phyloP scores from a whole-genome alignment of 2,888 invertebrate genomes.

The Acleris cristana region DNA sequence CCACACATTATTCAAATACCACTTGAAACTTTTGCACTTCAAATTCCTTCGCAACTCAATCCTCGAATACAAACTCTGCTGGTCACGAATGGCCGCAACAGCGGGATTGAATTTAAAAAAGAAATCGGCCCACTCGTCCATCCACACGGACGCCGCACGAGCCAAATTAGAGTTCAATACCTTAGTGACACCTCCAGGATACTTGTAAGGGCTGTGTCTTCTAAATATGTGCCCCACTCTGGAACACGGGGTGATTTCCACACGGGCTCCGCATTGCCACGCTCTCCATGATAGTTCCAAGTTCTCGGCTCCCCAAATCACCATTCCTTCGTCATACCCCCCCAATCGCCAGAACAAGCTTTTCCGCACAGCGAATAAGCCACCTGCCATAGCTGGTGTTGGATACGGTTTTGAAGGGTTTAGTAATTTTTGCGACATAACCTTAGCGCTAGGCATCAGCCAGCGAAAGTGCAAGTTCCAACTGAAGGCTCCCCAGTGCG shows the following conservation, averaged over 20 bases:
- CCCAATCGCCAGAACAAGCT: conserved; percentile 95
- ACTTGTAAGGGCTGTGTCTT: conserved; percentile 96
- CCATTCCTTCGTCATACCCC: conserved; percentile 88
- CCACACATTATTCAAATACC: conserved; percentile 98
- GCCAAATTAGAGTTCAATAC: conserved; percentile 96
- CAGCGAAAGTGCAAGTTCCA: conserved; percentile 97
- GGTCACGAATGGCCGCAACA: conserved; percentile 82
- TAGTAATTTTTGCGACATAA: conserved; percentile 84
- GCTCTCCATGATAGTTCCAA: conserved; percentile 98
- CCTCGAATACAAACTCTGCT: conserved; percentile 86
- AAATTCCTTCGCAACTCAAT: conserved; percentile 87
- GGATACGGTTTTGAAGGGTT: conserved; percentile 88
- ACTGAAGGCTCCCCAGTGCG: conserved; percentile 99
- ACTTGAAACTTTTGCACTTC: conserved; percentile 93
- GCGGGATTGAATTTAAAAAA: conserved; percentile 93
- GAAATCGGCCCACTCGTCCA: conserved; percentile 98
- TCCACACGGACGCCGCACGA: conserved; percentile 97
- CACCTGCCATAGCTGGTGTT: conserved; percentile 97
- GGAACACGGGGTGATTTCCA: conserved; percentile 96
- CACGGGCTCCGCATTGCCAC: conserved; percentile 96
- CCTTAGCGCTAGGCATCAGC: conserved; percentile 89
- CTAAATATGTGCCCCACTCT: conserved; percentile 97
- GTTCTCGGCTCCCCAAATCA: conserved; percentile 99
- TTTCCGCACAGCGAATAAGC: conserved; percentile 94
- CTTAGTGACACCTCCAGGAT: conserved; percentile 95